Evolutionary conservation across 2,113 vertebrate species (phyloP), one percentile per base, ranked within the genome.

Genomic region (Blennius ocellaris): DNA sequence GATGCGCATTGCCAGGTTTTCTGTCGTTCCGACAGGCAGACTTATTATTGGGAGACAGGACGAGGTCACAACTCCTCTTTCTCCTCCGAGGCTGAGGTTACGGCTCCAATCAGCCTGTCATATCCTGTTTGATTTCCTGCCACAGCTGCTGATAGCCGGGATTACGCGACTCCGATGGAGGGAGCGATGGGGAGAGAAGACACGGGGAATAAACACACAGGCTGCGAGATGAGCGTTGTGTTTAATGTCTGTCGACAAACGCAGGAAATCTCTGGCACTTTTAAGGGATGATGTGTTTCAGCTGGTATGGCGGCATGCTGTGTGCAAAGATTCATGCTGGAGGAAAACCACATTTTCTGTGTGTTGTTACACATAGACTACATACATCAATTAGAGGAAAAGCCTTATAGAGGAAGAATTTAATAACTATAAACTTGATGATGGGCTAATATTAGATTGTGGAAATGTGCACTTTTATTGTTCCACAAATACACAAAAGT

Each of bases 81-180:
- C 17, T 60, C 57, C 60, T 53, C 43, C 15, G 72, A 76, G 56
- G 77, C 47, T 0, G 44, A 68, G 48, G 74, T 71, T 39, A 73
- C 40, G 17, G 52, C 41, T 69, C n/a, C 43, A 58, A 49, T 77
- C 69, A 69, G 51, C 11, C 8, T 72, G 57, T 84, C 71, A 67
- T 39, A 67, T 81, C 73, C 68, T 49, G 41, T 80, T 77, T 83
- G 77, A 83, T 78, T 80, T 87, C 72, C 76, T 86, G 83, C 80
- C 81, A 71, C 48, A 58, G 43, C 21, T 15, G 11, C 68, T 69
- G 82, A 85, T 74, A 14, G 56, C 56, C 67, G 37, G 57, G 74
- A 78, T 85, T 71, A 55, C 40, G 7, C 21, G 17, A 36, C 45
- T 65, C 52, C 0, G 66, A 81, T 21, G 37, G 60, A 73, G 9